Evolutionary conservation across 2,888 invertebrate genomes (phyloP).

Genomic region (Euzetes globulus): DNA sequence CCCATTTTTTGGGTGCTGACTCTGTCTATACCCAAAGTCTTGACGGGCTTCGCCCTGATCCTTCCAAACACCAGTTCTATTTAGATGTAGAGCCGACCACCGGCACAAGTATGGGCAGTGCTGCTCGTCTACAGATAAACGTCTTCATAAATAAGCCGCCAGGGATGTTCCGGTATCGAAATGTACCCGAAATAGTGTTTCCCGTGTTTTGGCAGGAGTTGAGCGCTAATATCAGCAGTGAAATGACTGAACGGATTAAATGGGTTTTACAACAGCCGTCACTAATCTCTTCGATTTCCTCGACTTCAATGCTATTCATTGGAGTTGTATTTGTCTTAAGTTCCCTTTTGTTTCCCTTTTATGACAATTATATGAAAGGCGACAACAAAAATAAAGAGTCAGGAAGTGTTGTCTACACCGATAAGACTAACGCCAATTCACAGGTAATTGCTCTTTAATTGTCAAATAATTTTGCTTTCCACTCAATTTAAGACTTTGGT

Average conservation of each 20-base stretch:
- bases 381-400: background rate
- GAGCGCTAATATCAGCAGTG: slow-evolving; percentile 4
- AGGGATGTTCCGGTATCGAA: slow-evolving; percentile 35
- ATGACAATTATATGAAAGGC: slow-evolving; percentile 8
- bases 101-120: slow-evolving; percentile 30
- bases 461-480: background rate
- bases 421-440: slow-evolving; percentile 14
- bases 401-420: slow-evolving; percentile 25
- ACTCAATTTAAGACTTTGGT: background rate
- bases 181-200: slow-evolving; percentile 38
- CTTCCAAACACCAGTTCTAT: slow-evolving; percentile 61
- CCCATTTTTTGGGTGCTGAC: slow-evolving; percentile 71
- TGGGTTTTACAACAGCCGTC: slow-evolving; percentile 28
- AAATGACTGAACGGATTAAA: slow-evolving; percentile 31
- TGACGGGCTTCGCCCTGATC: slow-evolving; percentile 60
- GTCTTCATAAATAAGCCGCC: slow-evolving; percentile 36
- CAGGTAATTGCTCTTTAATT: slow-evolving; percentile 5
- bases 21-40: slow-evolving; percentile 58
- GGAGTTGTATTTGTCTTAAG: background rate
- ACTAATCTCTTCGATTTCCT: slow-evolving; percentile 23
- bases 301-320: slow-evolving; percentile 19
- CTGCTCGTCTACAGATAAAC: slow-evolving; percentile 71
- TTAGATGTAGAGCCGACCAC: slow-evolving; percentile 64
- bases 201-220: slow-evolving; percentile 39
- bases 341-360: slow-evolving; percentile 3